Evolutionary conservation across 2,113 vertebrate genomes (phyloP).

Genomic region (Gadus macrocephalus): DNA sequence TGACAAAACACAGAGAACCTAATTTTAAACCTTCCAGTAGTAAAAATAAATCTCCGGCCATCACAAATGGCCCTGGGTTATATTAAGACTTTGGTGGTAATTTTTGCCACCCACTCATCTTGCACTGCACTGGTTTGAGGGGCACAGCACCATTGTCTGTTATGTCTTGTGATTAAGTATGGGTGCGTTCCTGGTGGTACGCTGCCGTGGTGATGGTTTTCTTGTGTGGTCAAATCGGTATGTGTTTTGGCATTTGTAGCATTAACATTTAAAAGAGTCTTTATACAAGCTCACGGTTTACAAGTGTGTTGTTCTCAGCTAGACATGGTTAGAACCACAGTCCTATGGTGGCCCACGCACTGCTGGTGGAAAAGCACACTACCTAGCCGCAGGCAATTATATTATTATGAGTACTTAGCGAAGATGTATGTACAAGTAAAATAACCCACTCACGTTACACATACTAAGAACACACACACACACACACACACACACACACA

Average conservation of each 20-base stretch:
- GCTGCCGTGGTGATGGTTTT: slow-evolving; percentile 14
- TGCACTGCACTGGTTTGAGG: slow-evolving; percentile 13
- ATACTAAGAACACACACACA: background rate
- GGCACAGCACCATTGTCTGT: slow-evolving; percentile 24
- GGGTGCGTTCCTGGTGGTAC: background rate
- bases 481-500: background rate
- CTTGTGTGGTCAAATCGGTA: slow-evolving; percentile 16
- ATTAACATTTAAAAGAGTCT: slow-evolving; percentile 39
- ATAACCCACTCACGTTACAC: background rate
- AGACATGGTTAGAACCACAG: slow-evolving; percentile 65
- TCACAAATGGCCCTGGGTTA: slow-evolving; percentile 38
- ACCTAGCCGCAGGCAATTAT: slow-evolving; percentile 43
- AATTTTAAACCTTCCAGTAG: slow-evolving; percentile 43
- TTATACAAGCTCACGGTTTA: slow-evolving; percentile 56
- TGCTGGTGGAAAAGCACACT: slow-evolving; percentile 35
- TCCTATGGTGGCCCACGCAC: slow-evolving; percentile 52
- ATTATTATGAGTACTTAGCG: slow-evolving; percentile 47
- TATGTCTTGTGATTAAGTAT: slow-evolving; percentile 23
- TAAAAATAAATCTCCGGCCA: slow-evolving; percentile 50
- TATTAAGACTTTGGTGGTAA: slow-evolving; percentile 52
- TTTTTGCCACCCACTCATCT: slow-evolving; percentile 54
- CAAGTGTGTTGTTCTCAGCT: slow-evolving; percentile 66
- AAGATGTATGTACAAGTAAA: slow-evolving; percentile 16
- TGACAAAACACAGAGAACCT: slow-evolving; percentile 36
- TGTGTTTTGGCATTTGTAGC: slow-evolving; percentile 35